Conservation (phyloP, 2,113 vertebrate genomes). For the Xiphias gladius region DNA sequence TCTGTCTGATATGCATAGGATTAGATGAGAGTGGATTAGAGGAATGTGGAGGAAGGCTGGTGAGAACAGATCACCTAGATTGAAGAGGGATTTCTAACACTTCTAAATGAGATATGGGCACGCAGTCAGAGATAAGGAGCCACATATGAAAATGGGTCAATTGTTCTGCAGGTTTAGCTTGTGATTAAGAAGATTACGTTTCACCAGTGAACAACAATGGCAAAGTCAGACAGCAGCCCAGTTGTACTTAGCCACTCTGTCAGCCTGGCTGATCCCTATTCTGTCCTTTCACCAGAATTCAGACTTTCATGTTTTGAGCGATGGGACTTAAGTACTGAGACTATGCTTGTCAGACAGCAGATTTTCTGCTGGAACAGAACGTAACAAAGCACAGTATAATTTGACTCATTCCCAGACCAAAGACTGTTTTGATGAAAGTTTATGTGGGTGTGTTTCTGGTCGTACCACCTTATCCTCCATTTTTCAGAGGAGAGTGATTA, state of each 20-base stretch:
- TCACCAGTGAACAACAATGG: constrained; percentile 74
- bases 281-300: constrained; percentile 66
- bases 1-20: constrained; percentile 66
- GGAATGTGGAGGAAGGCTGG: constrained; percentile 67
- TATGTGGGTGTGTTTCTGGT: constrained; percentile 50
- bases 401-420: constrained; percentile 66
- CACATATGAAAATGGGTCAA: constrained; percentile 80
- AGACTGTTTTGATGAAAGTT: constrained; percentile 69
- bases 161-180: constrained; percentile 80
- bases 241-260: constrained; percentile 69
- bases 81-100: constrained; percentile 78
- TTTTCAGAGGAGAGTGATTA: constrained; percentile 77
- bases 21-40: constrained; percentile 78
- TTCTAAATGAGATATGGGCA: constrained; percentile 80
- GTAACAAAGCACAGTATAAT: constrained; percentile 69
- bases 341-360: constrained; percentile 59
- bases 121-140: constrained; percentile 72
- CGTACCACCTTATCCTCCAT: constrained; percentile 46
- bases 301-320: constrained; percentile 69
- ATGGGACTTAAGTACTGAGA: constrained; percentile 61
- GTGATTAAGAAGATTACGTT: constrained; percentile 81
- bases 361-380: constrained; percentile 60
- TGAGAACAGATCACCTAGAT: constrained; percentile 81
- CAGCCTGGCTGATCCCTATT: constrained; percentile 66
- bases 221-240: constrained; percentile 70